phyloP scores from a whole-genome alignment of 2,888 invertebrate species.

The Philereme transversata region DNA sequence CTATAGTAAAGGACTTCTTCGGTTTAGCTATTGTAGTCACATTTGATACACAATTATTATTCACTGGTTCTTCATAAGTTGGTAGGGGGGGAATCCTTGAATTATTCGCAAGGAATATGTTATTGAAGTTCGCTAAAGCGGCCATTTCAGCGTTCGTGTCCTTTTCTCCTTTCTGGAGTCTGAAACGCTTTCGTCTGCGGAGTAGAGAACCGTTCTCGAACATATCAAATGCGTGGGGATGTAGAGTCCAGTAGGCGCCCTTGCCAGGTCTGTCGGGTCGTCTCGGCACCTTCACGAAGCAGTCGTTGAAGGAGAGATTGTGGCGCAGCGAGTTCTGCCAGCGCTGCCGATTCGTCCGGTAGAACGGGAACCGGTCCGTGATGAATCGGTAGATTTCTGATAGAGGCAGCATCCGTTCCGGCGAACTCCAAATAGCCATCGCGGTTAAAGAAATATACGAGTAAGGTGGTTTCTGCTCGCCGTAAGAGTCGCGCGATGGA shows the following conservation, averaged over 20 bases:
- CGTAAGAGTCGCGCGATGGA: constrained; percentile 91
- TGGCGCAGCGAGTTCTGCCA: constrained; percentile 94
- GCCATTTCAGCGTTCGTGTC: constrained; percentile 85
- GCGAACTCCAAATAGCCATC: constrained; percentile 98
- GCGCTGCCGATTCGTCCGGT: constrained; percentile 93
- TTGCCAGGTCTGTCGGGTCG: constrained; percentile 92
- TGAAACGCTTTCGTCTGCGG: constrained; percentile 92
- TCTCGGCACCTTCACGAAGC: constrained; percentile 95
- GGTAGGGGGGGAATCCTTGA: constrained; percentile 51
- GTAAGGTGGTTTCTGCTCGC: constrained; percentile 89
- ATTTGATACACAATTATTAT: constrained; percentile 29
- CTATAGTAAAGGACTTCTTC: constrained; percentile 91
- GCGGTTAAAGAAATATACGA: constrained; percentile 70
- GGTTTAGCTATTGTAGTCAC: constrained; percentile 61
- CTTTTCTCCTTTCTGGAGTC: constrained; percentile 74
- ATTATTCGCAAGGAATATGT: constrained; percentile 80
- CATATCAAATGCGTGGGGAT: constrained; percentile 92
- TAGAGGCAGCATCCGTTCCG: constrained; percentile 96
- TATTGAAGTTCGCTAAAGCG: constrained; percentile 86
- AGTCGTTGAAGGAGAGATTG: constrained; percentile 98
- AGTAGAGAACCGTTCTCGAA: constrained; percentile 95
- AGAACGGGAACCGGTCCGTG: constrained; percentile 95
- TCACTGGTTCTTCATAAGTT: constrained; percentile 45
- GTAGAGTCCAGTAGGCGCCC: constrained; percentile 93
- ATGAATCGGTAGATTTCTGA: constrained; percentile 88